Evolutionary conservation across 2,113 vertebrate genomes (phyloP).

Genomic region (Ictalurus punctatus): DNA sequence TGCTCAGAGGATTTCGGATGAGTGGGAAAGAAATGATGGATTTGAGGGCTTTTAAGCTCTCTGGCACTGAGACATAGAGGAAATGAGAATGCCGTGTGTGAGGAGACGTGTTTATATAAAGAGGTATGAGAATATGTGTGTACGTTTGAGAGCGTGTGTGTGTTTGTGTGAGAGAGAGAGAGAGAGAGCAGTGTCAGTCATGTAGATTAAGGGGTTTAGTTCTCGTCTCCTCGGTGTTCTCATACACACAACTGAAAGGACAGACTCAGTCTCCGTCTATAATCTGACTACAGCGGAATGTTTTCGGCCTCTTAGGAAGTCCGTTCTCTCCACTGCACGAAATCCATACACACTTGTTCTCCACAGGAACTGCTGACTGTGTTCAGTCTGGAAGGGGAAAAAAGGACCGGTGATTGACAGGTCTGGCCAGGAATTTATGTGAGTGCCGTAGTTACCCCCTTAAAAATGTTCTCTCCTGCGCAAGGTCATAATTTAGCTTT

Average conservation of each 20-base stretch:
- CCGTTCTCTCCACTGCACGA: constrained; percentile 25
- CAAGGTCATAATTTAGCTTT: constrained; percentile 69
- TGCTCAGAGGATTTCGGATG: constrained; percentile 54
- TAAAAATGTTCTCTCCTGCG: constrained; percentile 57
- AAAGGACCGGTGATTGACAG: constrained; percentile 59
- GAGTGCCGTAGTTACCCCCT: constrained; percentile 41
- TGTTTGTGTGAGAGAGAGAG: neutral
- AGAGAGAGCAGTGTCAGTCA: constrained; percentile 20
- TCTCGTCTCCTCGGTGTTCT: constrained; percentile 15
- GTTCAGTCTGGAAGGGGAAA: constrained; percentile 30
- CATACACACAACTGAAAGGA: constrained; percentile 29
- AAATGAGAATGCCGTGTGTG: constrained; percentile 8
- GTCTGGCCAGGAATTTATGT: constrained; percentile 61
- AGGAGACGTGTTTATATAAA: neutral
- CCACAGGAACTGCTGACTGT: constrained; percentile 11
- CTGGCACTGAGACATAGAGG: neutral
- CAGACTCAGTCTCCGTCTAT: constrained; percentile 4
- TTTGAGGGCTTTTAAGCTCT: constrained; percentile 50
- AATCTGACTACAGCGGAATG: constrained; percentile 18
- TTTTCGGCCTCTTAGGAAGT: neutral
- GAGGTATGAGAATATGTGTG: neutral
- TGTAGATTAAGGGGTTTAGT: constrained; percentile 50
- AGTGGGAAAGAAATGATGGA: constrained; percentile 55
- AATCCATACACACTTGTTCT: constrained; percentile 52
- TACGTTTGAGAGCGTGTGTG: neutral